phyloP scores from a whole-genome alignment of 2,797 vertebrate genomes.

The Nannoperca obscura region DNA sequence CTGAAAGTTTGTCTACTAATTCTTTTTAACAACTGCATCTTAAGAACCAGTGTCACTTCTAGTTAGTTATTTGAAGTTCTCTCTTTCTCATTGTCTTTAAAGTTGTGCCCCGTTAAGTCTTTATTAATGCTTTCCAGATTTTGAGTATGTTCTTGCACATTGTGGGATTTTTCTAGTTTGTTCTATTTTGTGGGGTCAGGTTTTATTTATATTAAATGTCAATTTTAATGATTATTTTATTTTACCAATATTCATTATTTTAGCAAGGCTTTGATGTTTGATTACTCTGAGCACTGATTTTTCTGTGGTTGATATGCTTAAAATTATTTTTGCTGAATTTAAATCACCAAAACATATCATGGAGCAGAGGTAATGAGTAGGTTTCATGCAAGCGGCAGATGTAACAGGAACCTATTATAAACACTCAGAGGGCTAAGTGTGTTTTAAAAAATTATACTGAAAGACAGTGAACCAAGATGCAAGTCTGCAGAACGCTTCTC shows the following conservation, averaged over 20 bases:
- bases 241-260: slow-evolving; percentile 62
- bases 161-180: slow-evolving; percentile 2
- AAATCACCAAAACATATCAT: slow-evolving; percentile 22
- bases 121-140: not conserved
- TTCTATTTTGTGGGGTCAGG: not conserved
- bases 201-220: slow-evolving; percentile 29
- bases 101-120: not conserved
- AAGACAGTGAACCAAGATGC: slow-evolving; percentile 1
- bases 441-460: not conserved
- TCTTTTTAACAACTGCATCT: not conserved
- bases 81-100: not conserved
- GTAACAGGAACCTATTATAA: slow-evolving; percentile 12
- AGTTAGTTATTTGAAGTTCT: not conserved
- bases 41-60: not conserved
- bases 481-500: not conserved
- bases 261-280: slow-evolving; percentile 63
- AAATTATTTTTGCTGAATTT: slow-evolving; percentile 35
- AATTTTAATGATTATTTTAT: slow-evolving; percentile 51
- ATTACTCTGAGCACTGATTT: slow-evolving; percentile 45
- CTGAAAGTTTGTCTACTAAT: not conserved
- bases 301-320: slow-evolving; percentile 40
- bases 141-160: not conserved
- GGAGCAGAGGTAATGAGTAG: not conserved
- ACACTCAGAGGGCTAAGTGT: not conserved
- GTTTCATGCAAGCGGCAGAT: slow-evolving; percentile 18